Evolutionary conservation across 2,797 vertebrate species (phyloP), one percentile per base, ranked within the genome.

Genomic region (Coccyzus lansbergi): DNA sequence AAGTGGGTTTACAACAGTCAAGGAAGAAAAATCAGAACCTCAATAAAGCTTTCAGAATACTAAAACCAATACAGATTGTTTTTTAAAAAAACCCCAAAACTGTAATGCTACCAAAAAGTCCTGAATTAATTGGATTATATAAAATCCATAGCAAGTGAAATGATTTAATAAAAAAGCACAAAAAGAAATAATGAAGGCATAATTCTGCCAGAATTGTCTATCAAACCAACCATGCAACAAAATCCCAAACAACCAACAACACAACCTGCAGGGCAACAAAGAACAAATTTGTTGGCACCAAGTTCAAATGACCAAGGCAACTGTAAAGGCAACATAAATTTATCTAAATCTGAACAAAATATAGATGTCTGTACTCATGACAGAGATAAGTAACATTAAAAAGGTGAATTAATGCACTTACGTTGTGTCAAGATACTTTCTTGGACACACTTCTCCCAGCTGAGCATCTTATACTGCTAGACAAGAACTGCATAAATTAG

Each of bases 1-100:
- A 87, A 95, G 91, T 29, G 33, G 91, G 17, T 92, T 96, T 91
- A 51, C 68, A 91, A 91, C 67, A 94, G 84, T 31, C 44, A 84
- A 89, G 72, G 28, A 55, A 82, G 82, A 83, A 75, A 95, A 90
- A 89, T 42, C 91, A 92, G 93, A 95, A 75, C n/a, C 70, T 95
- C 93, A 84, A 40, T 82, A 69, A 89, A 63, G 58, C 60, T 91
- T 94, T 67, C 51, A 83, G 60, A 55, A 24, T 7, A 44, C 49
- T 87, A 63, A 95, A 96, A 48, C 17, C 36, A 63, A 40, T 29
- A 60, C 44, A 46, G 68, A 74, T 52, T 87, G n/a, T n/a, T n/a
- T n/a, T n/a, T 78, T 9, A 9, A 25, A 42, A 28, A 34, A 70
- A 44, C 56, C 60, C 4, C 7, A 40, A 64, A 60, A 13, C 22